These are phyloP conservation scores for Calcarius lapponicus DNA, from an alignment of 2,797 vertebrate genomes.

Conservation along the genomic window DNA sequence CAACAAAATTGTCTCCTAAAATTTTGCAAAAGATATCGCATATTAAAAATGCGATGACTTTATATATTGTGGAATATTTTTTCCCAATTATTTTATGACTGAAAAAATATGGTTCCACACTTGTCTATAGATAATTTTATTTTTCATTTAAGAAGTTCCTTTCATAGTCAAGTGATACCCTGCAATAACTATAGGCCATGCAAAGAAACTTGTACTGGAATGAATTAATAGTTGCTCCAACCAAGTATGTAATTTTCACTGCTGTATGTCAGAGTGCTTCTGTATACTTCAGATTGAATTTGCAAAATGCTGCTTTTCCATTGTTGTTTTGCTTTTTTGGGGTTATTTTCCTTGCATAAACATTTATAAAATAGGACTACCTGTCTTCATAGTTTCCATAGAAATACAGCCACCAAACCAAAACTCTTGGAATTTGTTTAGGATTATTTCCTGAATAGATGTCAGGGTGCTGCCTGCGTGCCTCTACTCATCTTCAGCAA, in stretches of 20 bases:
- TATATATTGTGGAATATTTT: neutral
- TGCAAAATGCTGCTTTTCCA: neutral
- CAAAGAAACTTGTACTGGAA: neutral
- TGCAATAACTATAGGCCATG: neutral
- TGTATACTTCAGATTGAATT: neutral
- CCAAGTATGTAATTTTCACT: neutral
- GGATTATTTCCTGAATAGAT: neutral
- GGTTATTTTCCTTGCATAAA: neutral
- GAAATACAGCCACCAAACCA: neutral
- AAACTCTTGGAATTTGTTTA: neutral
- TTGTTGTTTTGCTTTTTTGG: neutral
- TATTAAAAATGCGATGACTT: neutral
- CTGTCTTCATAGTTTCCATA: neutral
- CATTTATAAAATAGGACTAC: neutral
- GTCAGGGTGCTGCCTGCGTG: rapidly evolving
- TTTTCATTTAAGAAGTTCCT: neutral
- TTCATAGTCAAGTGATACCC: neutral
- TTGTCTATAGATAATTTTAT: neutral
- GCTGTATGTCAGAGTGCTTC: neutral
- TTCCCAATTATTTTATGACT: neutral
- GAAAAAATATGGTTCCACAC: neutral
- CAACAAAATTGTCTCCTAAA: neutral
- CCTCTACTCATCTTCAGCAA: neutral
- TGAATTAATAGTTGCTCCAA: neutral
- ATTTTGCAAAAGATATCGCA: neutral